Percentiles rank a stretch among this genome's conserved stretches.
Conservation (phyloP, 2,797 vertebrate species). For the Salmo trutta region DNA sequence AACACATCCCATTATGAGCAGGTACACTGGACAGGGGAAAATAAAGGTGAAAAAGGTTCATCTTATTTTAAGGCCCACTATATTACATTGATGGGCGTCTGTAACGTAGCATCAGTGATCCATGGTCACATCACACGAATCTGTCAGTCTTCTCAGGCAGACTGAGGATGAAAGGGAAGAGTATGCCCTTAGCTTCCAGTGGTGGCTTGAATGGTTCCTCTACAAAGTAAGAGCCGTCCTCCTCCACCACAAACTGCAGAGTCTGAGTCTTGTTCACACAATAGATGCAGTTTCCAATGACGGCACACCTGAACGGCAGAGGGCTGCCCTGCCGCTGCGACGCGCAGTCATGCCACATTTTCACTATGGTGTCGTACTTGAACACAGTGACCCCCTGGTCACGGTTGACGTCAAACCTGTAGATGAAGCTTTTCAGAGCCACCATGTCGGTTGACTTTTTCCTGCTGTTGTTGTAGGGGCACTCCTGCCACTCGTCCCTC, state of each 20-base stretch:
- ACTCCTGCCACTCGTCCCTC: conserved; percentile 96
- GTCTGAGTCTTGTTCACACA: conserved; percentile 91
- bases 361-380: conserved; percentile 94
- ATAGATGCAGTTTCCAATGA: conserved; percentile 88
- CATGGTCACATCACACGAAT: conserved; percentile 53
- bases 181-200: conserved; percentile 84
- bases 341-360: conserved; percentile 90
- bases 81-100: conserved; percentile 40
- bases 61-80: conserved; percentile 45
- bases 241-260: conserved; percentile 86
- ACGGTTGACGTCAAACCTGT: conserved; percentile 89
- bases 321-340: conserved; percentile 76
- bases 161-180: conserved; percentile 90
- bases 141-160: conserved; percentile 78
- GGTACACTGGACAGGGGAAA: conserved; percentile 61
- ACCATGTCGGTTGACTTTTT: conserved; percentile 94
- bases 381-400: conserved; percentile 83
- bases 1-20: conserved; percentile 74
- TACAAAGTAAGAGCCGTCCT: conserved; percentile 82
- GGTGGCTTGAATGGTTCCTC: conserved; percentile 82
- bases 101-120: conserved; percentile 30
- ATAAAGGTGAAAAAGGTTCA: conserved; percentile 56
- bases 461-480: conserved; percentile 93
- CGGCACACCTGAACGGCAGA: conserved; percentile 87
- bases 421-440: conserved; percentile 90